Evolutionary conservation across 2,797 vertebrate genomes (phyloP).

Genomic region (Aeoliscus strigatus): DNA sequence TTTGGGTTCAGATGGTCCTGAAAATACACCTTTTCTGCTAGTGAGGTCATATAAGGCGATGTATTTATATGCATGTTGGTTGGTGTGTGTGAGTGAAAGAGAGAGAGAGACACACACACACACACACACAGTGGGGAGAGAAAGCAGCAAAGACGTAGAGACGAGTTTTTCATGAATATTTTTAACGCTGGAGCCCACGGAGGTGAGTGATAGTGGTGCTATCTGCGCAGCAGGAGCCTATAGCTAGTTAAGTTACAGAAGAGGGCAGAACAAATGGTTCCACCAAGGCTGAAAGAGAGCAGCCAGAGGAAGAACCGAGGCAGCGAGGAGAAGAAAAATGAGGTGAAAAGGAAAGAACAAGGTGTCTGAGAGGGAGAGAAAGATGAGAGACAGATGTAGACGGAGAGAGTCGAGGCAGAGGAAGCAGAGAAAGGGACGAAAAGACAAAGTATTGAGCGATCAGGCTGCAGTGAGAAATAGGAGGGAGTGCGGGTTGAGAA

Average conservation of each 20-base stretch:
- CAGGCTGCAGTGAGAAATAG: constrained; percentile 48
- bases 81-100: constrained; percentile 2
- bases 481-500: constrained; percentile 42
- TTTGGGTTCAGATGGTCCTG: constrained; percentile 30
- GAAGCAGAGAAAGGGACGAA: constrained; percentile 33
- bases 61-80: constrained; percentile 9
- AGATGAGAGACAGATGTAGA: constrained; percentile 48
- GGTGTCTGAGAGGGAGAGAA: constrained; percentile 8
- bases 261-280: constrained; percentile 68
- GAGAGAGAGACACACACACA: constrained; percentile 25
- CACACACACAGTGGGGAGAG: too few species aligned
- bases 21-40: constrained; percentile 45
- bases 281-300: constrained; percentile 39
- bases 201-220: constrained; percentile 67
- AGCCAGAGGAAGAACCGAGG: constrained; percentile 23
- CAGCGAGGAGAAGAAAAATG: constrained; percentile 29
- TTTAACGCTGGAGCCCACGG: constrained; percentile 61
- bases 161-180: constrained; percentile 73
- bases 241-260: constrained; percentile 61
- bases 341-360: constrained; percentile 20
- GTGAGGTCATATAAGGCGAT: constrained; percentile 30
- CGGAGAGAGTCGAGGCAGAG: constrained; percentile 30
- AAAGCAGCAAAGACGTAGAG: too few species aligned
- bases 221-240: constrained; percentile 59
- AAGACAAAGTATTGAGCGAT: constrained; percentile 50